phyloP scores from a whole-genome alignment of 1,140 invertebrate species.

The Zaprionus africanus region DNA sequence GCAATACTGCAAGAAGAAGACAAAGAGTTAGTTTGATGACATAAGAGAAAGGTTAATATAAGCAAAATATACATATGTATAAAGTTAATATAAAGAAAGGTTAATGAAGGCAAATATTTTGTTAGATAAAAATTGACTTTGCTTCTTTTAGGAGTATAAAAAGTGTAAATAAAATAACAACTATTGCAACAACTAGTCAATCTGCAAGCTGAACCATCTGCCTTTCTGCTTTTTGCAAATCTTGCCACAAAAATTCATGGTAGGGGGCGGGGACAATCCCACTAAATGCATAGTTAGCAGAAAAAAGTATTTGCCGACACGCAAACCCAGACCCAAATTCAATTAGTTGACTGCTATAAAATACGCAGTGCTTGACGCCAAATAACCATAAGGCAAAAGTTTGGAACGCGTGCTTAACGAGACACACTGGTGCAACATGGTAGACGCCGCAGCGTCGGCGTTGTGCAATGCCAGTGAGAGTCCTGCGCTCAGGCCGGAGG shows the following conservation, averaged over 20 bases:
- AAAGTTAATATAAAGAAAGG: too few relatives aligned
- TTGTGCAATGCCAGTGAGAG: constrained; percentile 71
- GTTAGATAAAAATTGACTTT: background rate
- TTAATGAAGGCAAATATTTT: too few relatives aligned
- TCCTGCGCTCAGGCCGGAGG: constrained; percentile 64
- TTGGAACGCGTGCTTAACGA: constrained; percentile 14
- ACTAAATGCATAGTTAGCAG: constrained; percentile 48
- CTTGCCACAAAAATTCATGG: background rate
- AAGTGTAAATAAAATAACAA: background rate
- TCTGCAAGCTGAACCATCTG: background rate
- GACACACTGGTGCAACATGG: constrained; percentile 8
- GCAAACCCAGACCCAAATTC: constrained; percentile 63
- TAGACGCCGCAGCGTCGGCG: constrained; percentile 38
- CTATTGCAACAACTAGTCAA: background rate
- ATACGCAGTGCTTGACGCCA: background rate
- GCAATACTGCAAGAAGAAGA: constrained; percentile 91
- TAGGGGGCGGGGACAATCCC: constrained; percentile 15
- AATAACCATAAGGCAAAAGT: constrained; percentile 31
- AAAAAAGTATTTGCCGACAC: constrained; percentile 66
- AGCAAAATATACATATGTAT: background rate
- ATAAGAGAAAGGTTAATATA: background rate
- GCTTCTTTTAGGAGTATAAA: background rate
- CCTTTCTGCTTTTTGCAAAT: constrained; percentile 9
- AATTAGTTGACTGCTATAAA: constrained; percentile 67
- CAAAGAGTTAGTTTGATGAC: background rate